phyloP scores from a whole-genome alignment of 2,797 vertebrate genomes.

The Odontamblyopus rebecca region DNA sequence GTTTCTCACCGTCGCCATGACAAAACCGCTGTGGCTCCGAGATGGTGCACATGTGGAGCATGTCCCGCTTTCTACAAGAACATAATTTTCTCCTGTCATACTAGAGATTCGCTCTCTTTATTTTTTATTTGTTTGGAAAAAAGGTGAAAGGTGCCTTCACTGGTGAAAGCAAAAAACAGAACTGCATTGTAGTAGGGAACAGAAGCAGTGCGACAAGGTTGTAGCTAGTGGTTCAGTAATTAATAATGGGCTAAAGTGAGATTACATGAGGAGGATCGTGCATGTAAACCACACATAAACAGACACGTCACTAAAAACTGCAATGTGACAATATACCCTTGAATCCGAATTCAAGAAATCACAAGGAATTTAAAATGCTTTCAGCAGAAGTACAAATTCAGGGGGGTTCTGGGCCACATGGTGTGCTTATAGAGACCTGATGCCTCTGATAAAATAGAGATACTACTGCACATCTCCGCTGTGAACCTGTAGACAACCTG shows the following conservation, averaged over 20 bases:
- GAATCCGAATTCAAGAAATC: background rate
- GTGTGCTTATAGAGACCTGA: slow-evolving; percentile 1
- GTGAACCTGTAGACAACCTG: slow-evolving; percentile 39
- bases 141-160: background rate
- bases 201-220: background rate
- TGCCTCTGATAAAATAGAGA: background rate
- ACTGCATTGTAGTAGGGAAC: background rate
- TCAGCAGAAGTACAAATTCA: background rate
- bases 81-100: slow-evolving; percentile 21
- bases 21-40: slow-evolving; percentile 22
- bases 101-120: slow-evolving; percentile 22
- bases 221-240: background rate
- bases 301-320: too few relatives aligned
- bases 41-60: background rate
- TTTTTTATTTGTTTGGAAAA: slow-evolving; percentile 8
- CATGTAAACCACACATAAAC: background rate
- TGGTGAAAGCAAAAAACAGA: background rate
- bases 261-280: too few relatives aligned
- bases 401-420: background rate
- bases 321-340: background rate
- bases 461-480: background rate
- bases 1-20: slow-evolving; percentile 31
- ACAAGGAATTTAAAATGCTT: background rate
- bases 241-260: background rate
- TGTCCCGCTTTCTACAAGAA: slow-evolving; percentile 15